Evolutionary conservation across 2,797 vertebrate genomes (phyloP), one percentile per base, ranked within the genome.

Genomic region (Caiman crocodilus): DNA sequence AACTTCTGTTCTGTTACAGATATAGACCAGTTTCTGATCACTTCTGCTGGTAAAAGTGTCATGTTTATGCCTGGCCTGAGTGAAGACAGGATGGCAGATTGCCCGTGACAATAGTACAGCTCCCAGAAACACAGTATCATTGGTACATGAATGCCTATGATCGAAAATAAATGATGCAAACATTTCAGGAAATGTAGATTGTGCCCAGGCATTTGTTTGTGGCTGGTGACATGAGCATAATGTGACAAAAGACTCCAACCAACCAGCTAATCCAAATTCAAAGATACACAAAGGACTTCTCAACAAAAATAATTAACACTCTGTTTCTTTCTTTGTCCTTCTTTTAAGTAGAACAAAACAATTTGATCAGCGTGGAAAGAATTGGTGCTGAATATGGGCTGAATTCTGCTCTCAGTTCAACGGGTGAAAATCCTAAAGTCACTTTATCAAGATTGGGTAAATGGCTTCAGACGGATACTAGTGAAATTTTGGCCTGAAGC

Each of bases 181-280:
- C 81, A 35, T 78, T 74, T 93, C 80, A 94, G 64, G 1, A 88
- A 61, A 86, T 6, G n/a, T 92, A 17, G 76, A 86, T 91, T 93
- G 32, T 86, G 64, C 6, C 84, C 32, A 82, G 55, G 76, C 76
- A 90, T 88, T 91, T 88, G 90, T 95, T 92, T 94, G 78, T 71
- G 60, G 14, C 76, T 90, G 74, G 58, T 94, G 79, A 63, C n/a
- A 18, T 17, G 23, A 17, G 55, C 67, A 80, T 93, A 89, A 92
- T 94, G 77, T 86, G 67, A 59, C 84, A 75, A 57, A 94, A 79
- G 82, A 94, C 88, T 82, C 90, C 82, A 92, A 71, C 76, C 84
- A 87, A 94, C 75, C 76, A 89, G 64, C 91, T 94, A 94, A 97
- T 93, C 60, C 93, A 86, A 93, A 96, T 87, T 88, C 78, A 93